These are phyloP conservation scores for Morone chrysops DNA, from an alignment of 2,113 vertebrate genomes.

Conservation along the genomic window DNA sequence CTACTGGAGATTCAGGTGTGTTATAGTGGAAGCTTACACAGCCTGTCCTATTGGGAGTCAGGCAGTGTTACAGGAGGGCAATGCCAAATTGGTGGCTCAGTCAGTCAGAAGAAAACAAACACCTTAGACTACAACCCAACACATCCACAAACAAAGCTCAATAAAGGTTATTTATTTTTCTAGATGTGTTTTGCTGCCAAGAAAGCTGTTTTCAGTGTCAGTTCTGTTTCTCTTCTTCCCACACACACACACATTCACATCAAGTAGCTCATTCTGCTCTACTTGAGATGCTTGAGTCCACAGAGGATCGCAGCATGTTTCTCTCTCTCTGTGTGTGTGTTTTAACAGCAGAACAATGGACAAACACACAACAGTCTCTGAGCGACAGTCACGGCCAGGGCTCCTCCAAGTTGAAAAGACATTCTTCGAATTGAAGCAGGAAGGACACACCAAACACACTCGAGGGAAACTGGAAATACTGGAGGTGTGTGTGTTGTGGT, in stretches of 20 bases:
- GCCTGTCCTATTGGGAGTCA: not conserved
- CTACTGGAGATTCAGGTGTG: not conserved
- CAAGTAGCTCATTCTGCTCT: slow-evolving; percentile 12
- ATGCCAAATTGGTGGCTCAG: not conserved
- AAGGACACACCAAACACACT: slow-evolving; percentile 48
- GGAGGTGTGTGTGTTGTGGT: slow-evolving; percentile 22
- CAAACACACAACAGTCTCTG: slow-evolving; percentile 27
- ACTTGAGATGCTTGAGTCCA: slow-evolving; percentile 33
- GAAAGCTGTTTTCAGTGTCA: slow-evolving; percentile 2
- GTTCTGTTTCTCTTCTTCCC: not conserved
- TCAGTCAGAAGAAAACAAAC: not conserved
- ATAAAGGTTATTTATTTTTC: not conserved
- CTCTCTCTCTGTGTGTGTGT: slow-evolving; percentile 18
- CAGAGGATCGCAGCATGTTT: slow-evolving; percentile 5
- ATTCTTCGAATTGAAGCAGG: slow-evolving; percentile 37
- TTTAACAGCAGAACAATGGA: slow-evolving; percentile 44
- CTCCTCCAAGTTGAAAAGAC: slow-evolving; percentile 63
- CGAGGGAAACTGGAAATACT: slow-evolving; percentile 12
- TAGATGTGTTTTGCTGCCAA: not conserved
- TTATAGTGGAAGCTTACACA: not conserved
- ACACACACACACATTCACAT: not conserved
- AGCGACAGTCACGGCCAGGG: slow-evolving; percentile 53
- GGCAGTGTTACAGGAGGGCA: not conserved
- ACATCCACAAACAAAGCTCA: not conserved
- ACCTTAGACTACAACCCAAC: not conserved